Conservation (phyloP, 2,888 invertebrate species). For the Pseudococcus jackbeardsleyi region DNA sequence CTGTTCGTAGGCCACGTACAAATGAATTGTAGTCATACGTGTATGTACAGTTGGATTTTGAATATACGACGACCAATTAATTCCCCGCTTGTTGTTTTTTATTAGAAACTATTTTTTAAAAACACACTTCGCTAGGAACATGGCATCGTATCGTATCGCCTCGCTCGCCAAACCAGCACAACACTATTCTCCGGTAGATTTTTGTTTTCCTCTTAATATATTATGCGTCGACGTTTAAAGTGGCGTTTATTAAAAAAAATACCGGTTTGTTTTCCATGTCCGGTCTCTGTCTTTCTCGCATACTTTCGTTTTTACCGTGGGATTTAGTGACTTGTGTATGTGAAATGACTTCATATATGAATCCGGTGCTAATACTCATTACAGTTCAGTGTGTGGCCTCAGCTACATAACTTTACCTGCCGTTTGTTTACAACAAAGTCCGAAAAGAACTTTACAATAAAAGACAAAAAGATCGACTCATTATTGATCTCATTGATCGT, state of each 20-base stretch:
- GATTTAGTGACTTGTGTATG: conserved; percentile 42
- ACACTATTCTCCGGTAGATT: conserved; percentile 13
- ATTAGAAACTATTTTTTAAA: conserved; percentile 2
- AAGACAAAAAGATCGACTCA: background rate
- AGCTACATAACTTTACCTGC: background rate
- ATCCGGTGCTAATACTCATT: conserved; percentile 53
- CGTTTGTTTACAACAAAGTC: background rate
- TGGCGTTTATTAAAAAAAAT: conserved; percentile 44
- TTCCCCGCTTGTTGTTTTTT: conserved; percentile 31
- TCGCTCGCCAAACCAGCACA: conserved; percentile 12
- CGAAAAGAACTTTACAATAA: background rate
- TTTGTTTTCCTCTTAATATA: conserved; percentile 31
- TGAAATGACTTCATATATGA: conserved; percentile 19
- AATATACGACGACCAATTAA: background rate
- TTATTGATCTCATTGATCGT: background rate
- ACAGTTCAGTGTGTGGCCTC: background rate
- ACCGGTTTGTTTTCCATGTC: conserved; percentile 50
- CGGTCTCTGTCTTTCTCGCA: conserved; percentile 52
- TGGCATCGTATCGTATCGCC: background rate
- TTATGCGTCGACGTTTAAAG: conserved; percentile 45
- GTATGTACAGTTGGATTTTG: conserved; percentile 3
- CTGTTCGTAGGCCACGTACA: background rate
- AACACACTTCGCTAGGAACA: background rate
- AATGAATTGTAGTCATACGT: background rate
- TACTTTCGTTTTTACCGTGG: conserved; percentile 53